Conservation (phyloP, 2,113 vertebrate genomes). For the Hepsetus odoe region DNA sequence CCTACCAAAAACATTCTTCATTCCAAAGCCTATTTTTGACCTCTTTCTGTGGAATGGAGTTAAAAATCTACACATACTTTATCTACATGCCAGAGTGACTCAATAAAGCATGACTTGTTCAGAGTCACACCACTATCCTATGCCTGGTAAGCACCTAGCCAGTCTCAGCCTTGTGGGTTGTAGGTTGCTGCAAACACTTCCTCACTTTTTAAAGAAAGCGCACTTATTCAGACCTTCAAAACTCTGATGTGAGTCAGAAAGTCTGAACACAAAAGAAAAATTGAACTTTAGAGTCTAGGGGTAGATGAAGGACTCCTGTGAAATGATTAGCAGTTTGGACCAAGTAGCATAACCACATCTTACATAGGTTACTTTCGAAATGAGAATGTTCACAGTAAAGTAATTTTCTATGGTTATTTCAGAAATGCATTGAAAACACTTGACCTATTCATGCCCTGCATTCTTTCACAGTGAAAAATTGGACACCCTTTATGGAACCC, state of each 20-base stretch:
- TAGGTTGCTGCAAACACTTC: neutral
- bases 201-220: neutral
- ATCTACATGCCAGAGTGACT: neutral
- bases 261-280: neutral
- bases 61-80: neutral
- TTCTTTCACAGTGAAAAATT: neutral
- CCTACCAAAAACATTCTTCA: neutral
- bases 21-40: too few relatives aligned
- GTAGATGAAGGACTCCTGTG: neutral
- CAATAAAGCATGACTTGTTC: neutral
- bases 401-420: neutral
- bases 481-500: neutral
- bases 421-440: neutral
- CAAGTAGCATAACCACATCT: neutral
- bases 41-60: neutral
- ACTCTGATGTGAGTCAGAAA: neutral
- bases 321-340: neutral
- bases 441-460: neutral
- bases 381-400: neutral
- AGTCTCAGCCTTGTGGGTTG: neutral
- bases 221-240: neutral
- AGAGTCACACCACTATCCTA: neutral
- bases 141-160: neutral
- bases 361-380: neutral
- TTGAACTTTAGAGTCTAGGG: neutral